Evolutionary conservation across 2,888 invertebrate genomes (phyloP).

Genomic region (Quadroppia sp.): DNA sequence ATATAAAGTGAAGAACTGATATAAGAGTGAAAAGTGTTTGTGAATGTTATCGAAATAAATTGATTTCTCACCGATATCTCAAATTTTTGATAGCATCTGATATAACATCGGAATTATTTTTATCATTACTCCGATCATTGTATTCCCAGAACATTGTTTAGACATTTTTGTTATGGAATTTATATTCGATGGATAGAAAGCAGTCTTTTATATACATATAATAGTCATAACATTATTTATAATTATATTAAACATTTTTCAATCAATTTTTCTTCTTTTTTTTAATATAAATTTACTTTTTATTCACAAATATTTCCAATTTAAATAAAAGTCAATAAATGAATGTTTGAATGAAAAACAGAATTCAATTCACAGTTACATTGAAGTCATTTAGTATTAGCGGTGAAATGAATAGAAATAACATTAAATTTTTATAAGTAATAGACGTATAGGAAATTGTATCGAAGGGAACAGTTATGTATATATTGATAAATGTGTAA

Average conservation of each 20-base stretch:
- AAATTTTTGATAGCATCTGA: slow-evolving; percentile 33
- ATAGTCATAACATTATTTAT: neutral
- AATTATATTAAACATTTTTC: neutral
- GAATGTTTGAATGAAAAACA: too few species aligned
- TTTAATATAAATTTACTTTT: too few species aligned
- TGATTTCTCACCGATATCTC: slow-evolving; percentile 30
- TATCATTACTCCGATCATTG: slow-evolving; percentile 18
- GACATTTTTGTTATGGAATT: slow-evolving; percentile 14
- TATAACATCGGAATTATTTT: neutral
- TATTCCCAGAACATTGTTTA: slow-evolving; percentile 34
- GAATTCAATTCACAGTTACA: too few species aligned
- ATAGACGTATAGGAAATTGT: neutral
- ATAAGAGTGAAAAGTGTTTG: too few species aligned
- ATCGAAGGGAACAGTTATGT: neutral
- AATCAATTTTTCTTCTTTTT: too few species aligned
- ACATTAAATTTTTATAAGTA: neutral
- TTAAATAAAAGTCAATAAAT: too few species aligned
- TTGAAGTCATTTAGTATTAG: too few species aligned
- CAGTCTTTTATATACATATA: too few species aligned
- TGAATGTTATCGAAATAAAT: too few species aligned
- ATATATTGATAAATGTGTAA: neutral
- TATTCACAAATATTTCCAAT: too few species aligned
- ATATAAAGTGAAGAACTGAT: too few species aligned
- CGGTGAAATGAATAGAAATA: neutral
- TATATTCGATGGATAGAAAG: neutral